Conservation (phyloP, 2,113 vertebrate species). For the Myodes glareolus region DNA sequence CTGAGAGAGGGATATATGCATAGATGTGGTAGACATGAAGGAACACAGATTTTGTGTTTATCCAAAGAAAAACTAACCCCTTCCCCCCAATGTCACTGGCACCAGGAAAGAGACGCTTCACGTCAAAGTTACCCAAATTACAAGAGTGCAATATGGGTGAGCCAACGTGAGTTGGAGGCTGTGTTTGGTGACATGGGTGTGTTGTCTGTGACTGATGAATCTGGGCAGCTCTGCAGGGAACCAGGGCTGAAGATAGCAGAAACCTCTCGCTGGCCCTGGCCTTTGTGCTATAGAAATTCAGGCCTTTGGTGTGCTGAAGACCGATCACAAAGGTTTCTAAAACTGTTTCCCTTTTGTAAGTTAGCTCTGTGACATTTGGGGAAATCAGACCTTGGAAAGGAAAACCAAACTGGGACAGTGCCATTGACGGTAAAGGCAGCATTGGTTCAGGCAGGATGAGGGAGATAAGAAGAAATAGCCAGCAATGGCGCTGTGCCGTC, state of each 20-base stretch:
- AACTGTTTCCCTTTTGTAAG: constrained; percentile 48
- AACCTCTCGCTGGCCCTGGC: neutral
- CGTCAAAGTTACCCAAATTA: neutral
- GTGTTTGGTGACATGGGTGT: neutral
- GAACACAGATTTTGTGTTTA: neutral
- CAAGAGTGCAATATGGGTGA: neutral
- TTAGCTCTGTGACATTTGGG: constrained; percentile 25
- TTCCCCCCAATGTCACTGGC: neutral
- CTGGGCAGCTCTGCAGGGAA: neutral
- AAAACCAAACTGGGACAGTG: neutral
- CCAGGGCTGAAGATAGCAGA: neutral
- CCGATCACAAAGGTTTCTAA: constrained; percentile 58
- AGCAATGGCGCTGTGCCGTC: neutral
- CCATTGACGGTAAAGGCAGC: neutral
- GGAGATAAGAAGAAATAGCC: neutral
- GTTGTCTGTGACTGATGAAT: neutral
- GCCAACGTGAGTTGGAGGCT: neutral
- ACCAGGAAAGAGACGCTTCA: neutral
- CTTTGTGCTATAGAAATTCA: neutral
- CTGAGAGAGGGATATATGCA: neutral
- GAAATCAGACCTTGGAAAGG: constrained; percentile 32
- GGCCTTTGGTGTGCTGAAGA: neutral
- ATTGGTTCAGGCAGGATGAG: neutral
- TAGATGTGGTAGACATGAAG: neutral
- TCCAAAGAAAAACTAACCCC: neutral